Conservation (phyloP, 2,888 invertebrate species). For the Cryptophagus acutangulus region DNA sequence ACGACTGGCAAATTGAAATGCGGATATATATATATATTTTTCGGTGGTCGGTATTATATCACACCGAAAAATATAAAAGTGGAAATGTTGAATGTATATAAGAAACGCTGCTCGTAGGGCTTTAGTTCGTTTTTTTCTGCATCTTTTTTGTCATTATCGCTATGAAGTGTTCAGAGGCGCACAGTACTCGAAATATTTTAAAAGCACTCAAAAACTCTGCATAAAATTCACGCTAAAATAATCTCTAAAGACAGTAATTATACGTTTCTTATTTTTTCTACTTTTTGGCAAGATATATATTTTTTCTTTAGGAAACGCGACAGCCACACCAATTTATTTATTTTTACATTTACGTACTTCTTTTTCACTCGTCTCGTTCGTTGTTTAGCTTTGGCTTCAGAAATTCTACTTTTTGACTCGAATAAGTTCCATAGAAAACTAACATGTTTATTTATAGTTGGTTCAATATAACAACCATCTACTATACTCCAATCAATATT, state of each 20-base stretch:
- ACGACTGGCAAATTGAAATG: too few relatives aligned
- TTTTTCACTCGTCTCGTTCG: too few relatives aligned
- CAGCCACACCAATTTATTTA: neutral
- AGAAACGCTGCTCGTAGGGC: constrained; percentile 6
- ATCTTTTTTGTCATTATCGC: constrained; percentile 38
- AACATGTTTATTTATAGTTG: too few relatives aligned
- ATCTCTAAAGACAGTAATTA: constrained; percentile 27
- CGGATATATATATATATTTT: too few relatives aligned
- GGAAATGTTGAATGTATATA: neutral
- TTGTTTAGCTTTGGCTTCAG: too few relatives aligned
- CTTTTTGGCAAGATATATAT: constrained; percentile 21
- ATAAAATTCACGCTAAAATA: constrained; percentile 34
- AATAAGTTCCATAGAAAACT: too few relatives aligned
- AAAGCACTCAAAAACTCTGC: constrained; percentile 37
- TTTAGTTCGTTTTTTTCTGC: constrained; percentile 27
- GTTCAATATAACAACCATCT: too few relatives aligned
- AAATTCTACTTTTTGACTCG: too few relatives aligned
- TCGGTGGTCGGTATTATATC: constrained; percentile 6
- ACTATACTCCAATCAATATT: too few relatives aligned
- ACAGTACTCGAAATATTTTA: constrained; percentile 41
- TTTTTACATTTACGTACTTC: too few relatives aligned
- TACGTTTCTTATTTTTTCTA: constrained; percentile 18
- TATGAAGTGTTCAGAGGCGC: constrained; percentile 34
- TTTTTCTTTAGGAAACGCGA: neutral
- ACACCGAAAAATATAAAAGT: constrained; percentile 4